These are phyloP conservation scores for Chaenocephalus aceratus DNA, from an alignment of 2,113 vertebrate species.

Conservation along the genomic window DNA sequence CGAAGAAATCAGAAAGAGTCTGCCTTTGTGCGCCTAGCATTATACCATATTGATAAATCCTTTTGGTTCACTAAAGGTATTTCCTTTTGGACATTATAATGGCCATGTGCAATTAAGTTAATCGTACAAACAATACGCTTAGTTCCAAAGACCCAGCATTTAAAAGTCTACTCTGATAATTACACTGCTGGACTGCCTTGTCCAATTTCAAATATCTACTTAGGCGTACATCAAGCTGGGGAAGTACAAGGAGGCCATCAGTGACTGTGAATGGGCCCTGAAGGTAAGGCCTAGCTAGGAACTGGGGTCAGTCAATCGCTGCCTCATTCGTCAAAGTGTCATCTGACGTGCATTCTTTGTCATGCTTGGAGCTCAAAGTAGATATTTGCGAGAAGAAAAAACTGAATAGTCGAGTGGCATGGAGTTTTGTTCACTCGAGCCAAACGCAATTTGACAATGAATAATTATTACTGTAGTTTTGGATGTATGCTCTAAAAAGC, in stretches of 20 bases:
- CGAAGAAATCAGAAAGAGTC: not conserved
- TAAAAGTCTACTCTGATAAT: no score
- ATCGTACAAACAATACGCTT: not conserved
- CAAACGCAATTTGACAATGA: not conserved
- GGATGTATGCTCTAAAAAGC: not conserved
- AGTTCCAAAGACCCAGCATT: not conserved
- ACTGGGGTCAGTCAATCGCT: constrained; percentile 30
- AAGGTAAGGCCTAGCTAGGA: constrained; percentile 84
- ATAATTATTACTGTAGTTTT: not conserved
- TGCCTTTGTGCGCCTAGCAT: not conserved
- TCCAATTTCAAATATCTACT: not conserved
- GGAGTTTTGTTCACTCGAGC: not conserved
- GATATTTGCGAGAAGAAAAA: not conserved
- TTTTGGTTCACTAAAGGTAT: not conserved
- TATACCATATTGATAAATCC: not conserved
- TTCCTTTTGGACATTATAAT: not conserved
- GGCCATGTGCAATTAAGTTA: not conserved
- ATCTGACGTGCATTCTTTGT: constrained; percentile 7
- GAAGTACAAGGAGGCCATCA: constrained; percentile 87
- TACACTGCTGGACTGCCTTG: no score
- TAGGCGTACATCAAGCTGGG: constrained; percentile 91
- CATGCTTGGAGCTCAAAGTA: constrained; percentile 19
- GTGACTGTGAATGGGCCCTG: constrained; percentile 94
- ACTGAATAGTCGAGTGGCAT: not conserved
- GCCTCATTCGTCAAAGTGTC: constrained; percentile 53